Evolutionary conservation across 37 sponge, comb jelly and placozoan species (phyloP).

Genomic region (Theonella swinhoei): DNA sequence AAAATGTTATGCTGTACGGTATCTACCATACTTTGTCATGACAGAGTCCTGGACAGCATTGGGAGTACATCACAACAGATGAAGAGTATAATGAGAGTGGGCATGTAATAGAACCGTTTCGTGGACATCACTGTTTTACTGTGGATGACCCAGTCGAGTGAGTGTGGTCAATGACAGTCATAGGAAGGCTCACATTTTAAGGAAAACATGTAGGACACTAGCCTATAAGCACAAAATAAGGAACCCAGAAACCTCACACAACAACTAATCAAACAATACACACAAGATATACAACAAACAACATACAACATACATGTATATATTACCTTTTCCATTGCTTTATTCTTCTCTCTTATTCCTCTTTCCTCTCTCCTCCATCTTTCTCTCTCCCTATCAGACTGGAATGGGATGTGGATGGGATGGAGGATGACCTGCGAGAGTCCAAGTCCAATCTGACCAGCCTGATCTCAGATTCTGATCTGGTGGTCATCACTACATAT

Average conservation of each 20-base stretch:
- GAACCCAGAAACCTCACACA: too few relatives aligned
- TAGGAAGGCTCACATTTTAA: too few relatives aligned
- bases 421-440: constrained; percentile 39
- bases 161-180: too few relatives aligned
- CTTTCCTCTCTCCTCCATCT: too few relatives aligned
- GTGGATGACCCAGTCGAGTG: constrained; percentile 26
- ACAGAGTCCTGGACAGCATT: constrained; percentile 54
- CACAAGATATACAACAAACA: too few relatives aligned
- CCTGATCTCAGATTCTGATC: constrained; percentile 70
- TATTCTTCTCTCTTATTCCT: background rate
- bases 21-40: background rate
- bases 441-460: constrained; percentile 26
- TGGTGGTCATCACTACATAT: constrained; percentile 27
- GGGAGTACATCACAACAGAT: constrained; percentile 44
- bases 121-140: constrained; percentile 12
- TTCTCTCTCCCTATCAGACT: too few relatives aligned
- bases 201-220: too few relatives aligned
- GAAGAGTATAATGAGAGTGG: constrained; percentile 76
- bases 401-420: constrained; percentile 61
- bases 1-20: background rate
- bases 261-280: too few relatives aligned
- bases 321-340: background rate
- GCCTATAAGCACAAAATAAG: too few relatives aligned
- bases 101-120: constrained; percentile 29
- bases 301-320: too few relatives aligned